Conservation (phyloP, 2,888 invertebrate genomes). For the Coelogynopora nodosa region DNA sequence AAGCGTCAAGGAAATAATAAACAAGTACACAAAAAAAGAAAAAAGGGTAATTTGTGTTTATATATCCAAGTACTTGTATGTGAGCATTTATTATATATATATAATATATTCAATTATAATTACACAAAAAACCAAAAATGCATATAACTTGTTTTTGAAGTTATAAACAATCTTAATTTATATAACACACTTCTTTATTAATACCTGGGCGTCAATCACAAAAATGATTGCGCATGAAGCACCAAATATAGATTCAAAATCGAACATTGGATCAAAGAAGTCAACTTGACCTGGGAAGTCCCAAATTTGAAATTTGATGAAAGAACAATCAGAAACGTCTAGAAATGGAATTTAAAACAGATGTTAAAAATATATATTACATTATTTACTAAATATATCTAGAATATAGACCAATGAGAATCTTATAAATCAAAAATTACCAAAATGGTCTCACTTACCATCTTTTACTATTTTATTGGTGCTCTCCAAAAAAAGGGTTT, state of each 20-base stretch:
- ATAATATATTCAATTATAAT: no score
- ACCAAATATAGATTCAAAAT: constrained; percentile 90
- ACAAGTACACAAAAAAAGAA: no score
- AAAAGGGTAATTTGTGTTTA: no score
- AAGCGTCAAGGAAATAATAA: no score
- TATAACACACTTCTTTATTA: no score
- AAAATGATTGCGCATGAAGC: constrained; percentile 95
- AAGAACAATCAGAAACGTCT: constrained; percentile 91
- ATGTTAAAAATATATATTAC: constrained; percentile 10
- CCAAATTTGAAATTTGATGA: constrained; percentile 99
- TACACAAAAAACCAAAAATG: no score
- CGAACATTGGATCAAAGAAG: constrained; percentile 90
- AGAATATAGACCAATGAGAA: background rate
- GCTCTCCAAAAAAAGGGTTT: constrained; percentile 93
- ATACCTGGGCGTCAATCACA: constrained; percentile 90
- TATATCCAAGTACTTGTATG: no score
- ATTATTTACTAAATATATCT: constrained; percentile 39
- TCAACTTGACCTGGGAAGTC: constrained; percentile 99
- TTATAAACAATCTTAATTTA: no score
- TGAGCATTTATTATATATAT: no score
- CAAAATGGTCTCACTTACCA: constrained; percentile 58
- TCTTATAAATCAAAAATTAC: background rate
- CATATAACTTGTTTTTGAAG: no score
- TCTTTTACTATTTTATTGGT: constrained; percentile 97
- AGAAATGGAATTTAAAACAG: constrained; percentile 65